phyloP scores from a whole-genome alignment of 2,888 invertebrate genomes.

The Lissonota sp. region DNA sequence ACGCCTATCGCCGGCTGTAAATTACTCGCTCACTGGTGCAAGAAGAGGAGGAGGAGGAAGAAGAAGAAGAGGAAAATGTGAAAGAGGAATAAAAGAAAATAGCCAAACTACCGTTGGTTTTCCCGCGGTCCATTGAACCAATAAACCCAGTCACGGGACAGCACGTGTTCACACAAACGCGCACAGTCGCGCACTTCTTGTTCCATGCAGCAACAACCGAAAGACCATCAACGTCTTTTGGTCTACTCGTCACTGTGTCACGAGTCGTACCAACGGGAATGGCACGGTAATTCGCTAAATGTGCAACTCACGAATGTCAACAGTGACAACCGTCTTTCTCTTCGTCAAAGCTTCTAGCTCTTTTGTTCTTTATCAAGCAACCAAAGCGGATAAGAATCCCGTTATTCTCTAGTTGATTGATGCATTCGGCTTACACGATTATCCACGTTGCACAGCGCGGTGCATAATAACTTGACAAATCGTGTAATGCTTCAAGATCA shows the following conservation, averaged over 20 bases:
- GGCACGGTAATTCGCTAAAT: neutral
- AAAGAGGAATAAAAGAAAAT: slow-evolving; percentile 22
- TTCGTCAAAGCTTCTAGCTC: neutral
- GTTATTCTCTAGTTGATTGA: too few species aligned
- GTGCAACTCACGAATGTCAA: slow-evolving; percentile 1
- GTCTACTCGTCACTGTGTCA: neutral
- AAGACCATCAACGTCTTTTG: slow-evolving; percentile 8
- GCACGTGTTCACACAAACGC: slow-evolving; percentile 4
- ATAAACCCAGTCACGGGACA: slow-evolving; percentile 31
- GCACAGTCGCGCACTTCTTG: slow-evolving; percentile 8
- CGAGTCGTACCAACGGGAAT: slow-evolving; percentile 7
- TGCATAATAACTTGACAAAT: too few species aligned
- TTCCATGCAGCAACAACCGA: neutral
- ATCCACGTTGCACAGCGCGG: too few species aligned
- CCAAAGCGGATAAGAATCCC: too few species aligned
- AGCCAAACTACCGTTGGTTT: slow-evolving; percentile 55
- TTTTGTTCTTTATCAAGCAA: too few species aligned
- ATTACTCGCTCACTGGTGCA: slow-evolving; percentile 30
- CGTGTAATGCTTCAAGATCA: too few species aligned
- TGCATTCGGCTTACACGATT: too few species aligned
- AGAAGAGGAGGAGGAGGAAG: neutral
- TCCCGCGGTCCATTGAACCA: slow-evolving; percentile 61
- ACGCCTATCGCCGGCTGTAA: slow-evolving; percentile 43
- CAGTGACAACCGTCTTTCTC: neutral
- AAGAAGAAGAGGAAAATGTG: slow-evolving; percentile 17